These are phyloP conservation scores for Petroica traversi DNA, from an alignment of 2,113 vertebrate species.

Conservation along the genomic window DNA sequence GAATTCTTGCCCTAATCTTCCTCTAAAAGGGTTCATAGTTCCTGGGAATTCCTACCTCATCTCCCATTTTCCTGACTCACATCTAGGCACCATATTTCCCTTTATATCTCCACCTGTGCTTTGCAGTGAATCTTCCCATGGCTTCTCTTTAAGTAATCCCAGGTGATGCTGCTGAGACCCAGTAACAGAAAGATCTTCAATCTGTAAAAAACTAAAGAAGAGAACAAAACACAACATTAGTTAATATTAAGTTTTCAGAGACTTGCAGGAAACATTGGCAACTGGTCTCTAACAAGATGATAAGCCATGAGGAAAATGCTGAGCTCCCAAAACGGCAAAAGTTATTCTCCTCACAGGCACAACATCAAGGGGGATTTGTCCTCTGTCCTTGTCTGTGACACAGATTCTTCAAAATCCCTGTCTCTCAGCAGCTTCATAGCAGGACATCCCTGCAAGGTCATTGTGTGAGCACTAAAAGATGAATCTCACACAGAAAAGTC, in stretches of 20 bases:
- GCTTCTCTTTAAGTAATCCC: background rate
- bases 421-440: background rate
- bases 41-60: background rate
- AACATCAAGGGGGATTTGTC: background rate
- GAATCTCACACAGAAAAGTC: background rate
- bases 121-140: background rate
- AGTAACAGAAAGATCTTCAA: background rate
- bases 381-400: background rate
- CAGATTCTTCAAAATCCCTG: background rate
- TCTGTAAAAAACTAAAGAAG: background rate
- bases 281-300: background rate
- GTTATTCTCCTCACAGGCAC: background rate
- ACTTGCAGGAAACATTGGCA: background rate
- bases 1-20: background rate
- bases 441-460: background rate
- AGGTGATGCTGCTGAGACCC: background rate
- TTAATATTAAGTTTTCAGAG: background rate
- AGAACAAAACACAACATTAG: background rate
- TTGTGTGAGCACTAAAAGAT: background rate
- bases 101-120: background rate
- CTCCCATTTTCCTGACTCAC: background rate
- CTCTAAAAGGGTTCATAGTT: background rate
- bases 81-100: background rate
- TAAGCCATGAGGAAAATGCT: background rate
- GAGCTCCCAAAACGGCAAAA: background rate